Base-by-base conservation (phyloP, 2,113 vertebrate genomes). In the Phrynosoma platyrhinos region DNA sequence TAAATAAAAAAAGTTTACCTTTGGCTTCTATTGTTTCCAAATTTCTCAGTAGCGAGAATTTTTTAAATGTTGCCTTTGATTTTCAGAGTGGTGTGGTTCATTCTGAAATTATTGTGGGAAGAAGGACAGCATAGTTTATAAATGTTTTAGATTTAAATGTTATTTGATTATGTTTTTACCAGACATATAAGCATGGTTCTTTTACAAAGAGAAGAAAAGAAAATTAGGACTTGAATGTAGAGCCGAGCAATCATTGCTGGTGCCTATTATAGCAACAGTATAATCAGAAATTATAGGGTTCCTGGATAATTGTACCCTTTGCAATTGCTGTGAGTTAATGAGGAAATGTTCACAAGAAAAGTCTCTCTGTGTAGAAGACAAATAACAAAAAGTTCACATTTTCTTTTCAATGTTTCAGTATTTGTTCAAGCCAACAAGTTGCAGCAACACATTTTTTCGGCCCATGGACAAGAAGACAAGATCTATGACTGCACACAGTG, bases 401-500 rank as follows among this genome's bases (percentile, higher is more conserved):
- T 83, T 77, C 84, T 95, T 91, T 95, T 90, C 95, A 71, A 92
- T 90, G 66, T 93, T 98, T 20, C 96, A 99, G 99, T 99, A 93
- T 99, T 99, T 92, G 99, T 99, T 92, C 98, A 99, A 96, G 99
- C 99, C 93, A 99, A 98, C 96, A 99, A 99, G 97, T 97, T 99
- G 93, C 99, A 99, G 97, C 99, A 99, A 96, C 99, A 99, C 95
- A 99, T 99, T 96, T 99, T 99, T 97, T 99, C 98, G 62, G 98
- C 98, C 92, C 99, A 99, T 83, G 99, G 99, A 91, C 99, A 99
- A 96, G 99, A 99, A 94, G 99, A 99, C 96, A 99, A 99, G 97
- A 99, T 99, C 97, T 99, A 99, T 89, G 99, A 99, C 97, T 99
- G 99, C 96, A 98, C 98, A 36, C 99, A 98, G 93, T 99, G 99